Evolutionary conservation across 2,797 vertebrate species (phyloP).

Genomic region (Gephyroberyx darwinii): DNA sequence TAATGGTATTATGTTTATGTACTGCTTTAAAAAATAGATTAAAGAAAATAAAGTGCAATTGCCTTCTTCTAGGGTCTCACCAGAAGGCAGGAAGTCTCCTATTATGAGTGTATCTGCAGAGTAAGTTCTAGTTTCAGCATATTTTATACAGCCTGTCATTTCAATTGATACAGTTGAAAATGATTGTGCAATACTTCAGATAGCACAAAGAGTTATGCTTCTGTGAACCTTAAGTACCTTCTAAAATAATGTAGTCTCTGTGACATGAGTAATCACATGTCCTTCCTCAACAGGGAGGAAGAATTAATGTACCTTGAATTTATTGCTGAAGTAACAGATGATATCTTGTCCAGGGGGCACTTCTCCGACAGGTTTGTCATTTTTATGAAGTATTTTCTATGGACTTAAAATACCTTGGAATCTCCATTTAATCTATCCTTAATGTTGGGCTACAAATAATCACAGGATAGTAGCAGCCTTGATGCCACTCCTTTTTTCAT

Average conservation of each 20-base stretch:
- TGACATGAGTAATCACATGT: constrained; percentile 16
- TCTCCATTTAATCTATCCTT: neutral
- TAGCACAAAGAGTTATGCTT: neutral
- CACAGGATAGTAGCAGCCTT: neutral
- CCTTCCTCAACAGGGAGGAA: constrained; percentile 84
- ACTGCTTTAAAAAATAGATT: constrained; percentile 16
- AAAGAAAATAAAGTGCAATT: neutral
- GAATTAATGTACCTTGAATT: constrained; percentile 92
- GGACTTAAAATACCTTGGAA: constrained; percentile 10
- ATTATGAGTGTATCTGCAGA: constrained; percentile 74
- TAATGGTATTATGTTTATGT: neutral
- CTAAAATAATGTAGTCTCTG: neutral
- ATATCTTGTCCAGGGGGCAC: constrained; percentile 88
- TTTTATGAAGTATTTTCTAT: constrained; percentile 13
- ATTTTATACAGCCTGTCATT: neutral
- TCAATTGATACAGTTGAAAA: neutral
- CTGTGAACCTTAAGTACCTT: neutral
- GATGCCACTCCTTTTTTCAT: neutral
- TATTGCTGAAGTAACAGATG: constrained; percentile 91
- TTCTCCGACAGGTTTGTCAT: constrained; percentile 89
- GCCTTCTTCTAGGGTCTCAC: constrained; percentile 65
- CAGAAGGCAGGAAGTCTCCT: constrained; percentile 68
- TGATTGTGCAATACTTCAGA: neutral
- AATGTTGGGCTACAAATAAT: constrained; percentile 3
- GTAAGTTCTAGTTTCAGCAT: constrained; percentile 65